These are phyloP conservation scores for Amphiprion clarkii DNA, from an alignment of 2,797 vertebrate genomes.

Conservation along the genomic window DNA sequence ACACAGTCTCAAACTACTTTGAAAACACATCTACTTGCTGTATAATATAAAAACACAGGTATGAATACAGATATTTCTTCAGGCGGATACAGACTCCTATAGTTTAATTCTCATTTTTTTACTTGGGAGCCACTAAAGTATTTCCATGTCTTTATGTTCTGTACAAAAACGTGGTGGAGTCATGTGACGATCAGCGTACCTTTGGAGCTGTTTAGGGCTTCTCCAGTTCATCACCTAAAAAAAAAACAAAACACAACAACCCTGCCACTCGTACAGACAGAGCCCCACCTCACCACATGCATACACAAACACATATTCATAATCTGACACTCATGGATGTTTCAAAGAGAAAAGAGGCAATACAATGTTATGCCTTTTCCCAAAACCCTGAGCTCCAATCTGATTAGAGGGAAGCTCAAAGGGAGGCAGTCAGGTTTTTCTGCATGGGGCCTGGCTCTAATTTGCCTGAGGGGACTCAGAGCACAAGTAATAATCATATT, in stretches of 20 bases:
- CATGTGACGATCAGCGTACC: too few relatives aligned
- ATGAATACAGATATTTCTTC: too few relatives aligned
- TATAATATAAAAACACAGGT: too few relatives aligned
- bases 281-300: background rate
- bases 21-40: too few relatives aligned
- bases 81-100: too few relatives aligned
- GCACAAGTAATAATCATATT: conserved; percentile 46
- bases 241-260: background rate
- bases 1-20: too few relatives aligned
- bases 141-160: too few relatives aligned
- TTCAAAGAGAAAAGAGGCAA: conserved; percentile 40
- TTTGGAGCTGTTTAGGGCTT: background rate
- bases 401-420: conserved; percentile 65
- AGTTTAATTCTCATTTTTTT: too few relatives aligned
- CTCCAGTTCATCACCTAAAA: conserved; percentile 3
- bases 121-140: too few relatives aligned
- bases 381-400: conserved; percentile 54
- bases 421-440: conserved; percentile 37
- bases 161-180: too few relatives aligned
- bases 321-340: conserved; percentile 26
- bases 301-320: conserved; percentile 35
- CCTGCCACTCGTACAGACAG: conserved; percentile 5
- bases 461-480: conserved; percentile 32
- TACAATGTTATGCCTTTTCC: conserved; percentile 31
- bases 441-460: conserved; percentile 47